Conservation (phyloP, 2,797 vertebrate species). For the Gallinago stenura region DNA sequence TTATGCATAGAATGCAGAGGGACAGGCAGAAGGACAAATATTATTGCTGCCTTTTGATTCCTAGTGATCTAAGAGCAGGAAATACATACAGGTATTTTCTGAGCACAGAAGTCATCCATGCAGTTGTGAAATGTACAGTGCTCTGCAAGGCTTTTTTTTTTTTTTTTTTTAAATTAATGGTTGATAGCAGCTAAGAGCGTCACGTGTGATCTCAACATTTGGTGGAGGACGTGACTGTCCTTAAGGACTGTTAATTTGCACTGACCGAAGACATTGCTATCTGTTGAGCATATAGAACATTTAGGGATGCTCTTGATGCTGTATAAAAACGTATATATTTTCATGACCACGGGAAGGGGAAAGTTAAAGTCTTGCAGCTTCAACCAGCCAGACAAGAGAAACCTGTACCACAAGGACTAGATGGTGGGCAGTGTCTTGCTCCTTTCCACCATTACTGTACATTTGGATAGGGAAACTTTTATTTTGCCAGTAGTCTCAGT, state of each 20-base stretch:
- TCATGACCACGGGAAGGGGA: background rate
- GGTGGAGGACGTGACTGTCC: background rate
- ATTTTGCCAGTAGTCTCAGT: background rate
- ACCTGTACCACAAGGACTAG: background rate
- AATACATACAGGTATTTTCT: background rate
- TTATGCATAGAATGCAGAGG: background rate
- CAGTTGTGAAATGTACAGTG: background rate
- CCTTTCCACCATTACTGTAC: background rate
- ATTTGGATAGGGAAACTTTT: background rate
- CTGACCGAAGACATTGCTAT: background rate
- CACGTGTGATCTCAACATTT: background rate
- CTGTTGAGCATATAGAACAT: background rate
- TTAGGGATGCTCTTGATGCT: background rate
- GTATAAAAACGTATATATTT: background rate
- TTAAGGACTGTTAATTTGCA: background rate
- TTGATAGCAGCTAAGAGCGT: background rate
- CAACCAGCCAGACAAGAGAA: background rate
- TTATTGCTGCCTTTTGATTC: background rate
- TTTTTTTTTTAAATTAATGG: background rate
- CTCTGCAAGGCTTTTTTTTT: background rate
- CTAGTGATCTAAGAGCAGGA: background rate
- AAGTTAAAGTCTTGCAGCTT: background rate
- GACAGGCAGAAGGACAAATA: background rate
- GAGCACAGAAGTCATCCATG: background rate
- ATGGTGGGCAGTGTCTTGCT: background rate